phyloP scores from a whole-genome alignment of 1,140 invertebrate species.

The Anoplolepis gracilipes region DNA sequence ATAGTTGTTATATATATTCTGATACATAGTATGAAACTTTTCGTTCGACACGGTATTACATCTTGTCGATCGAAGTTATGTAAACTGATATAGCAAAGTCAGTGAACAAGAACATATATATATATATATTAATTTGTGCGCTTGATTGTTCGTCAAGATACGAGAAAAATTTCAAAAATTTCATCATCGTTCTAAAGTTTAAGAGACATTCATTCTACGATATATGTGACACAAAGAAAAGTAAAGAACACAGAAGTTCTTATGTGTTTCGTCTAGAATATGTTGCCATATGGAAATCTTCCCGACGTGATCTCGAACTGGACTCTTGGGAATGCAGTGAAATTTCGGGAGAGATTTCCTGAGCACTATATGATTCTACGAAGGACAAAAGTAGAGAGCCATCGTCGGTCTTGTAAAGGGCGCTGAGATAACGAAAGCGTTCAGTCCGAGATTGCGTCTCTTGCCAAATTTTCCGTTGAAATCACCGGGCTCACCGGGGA shows the following conservation, averaged over 20 bases:
- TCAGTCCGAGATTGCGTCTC: not conserved
- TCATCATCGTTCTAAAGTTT: not conserved
- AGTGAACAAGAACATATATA: not conserved
- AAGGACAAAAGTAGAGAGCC: slow-evolving; percentile 25
- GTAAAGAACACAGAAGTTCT: not conserved
- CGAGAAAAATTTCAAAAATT: slow-evolving; percentile 27
- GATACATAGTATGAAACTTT: not conserved
- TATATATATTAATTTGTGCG: no score
- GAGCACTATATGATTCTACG: not conserved
- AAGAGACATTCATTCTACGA: not conserved
- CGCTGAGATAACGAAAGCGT: not conserved
- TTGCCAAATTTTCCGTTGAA: not conserved
- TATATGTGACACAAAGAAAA: not conserved
- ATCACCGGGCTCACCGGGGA: not conserved
- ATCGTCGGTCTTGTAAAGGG: slow-evolving; percentile 4
- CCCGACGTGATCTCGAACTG: not conserved
- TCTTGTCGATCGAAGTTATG: slow-evolving; percentile 16
- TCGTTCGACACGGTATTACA: not conserved
- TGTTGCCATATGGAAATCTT: slow-evolving; percentile 21
- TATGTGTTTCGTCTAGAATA: not conserved
- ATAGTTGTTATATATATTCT: not conserved
- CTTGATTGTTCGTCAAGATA: not conserved
- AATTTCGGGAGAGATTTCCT: not conserved
- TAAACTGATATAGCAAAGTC: not conserved
- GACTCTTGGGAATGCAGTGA: not conserved